Base-by-base conservation (phyloP, 2,888 invertebrate species). In the Heliconius charithonia region DNA sequence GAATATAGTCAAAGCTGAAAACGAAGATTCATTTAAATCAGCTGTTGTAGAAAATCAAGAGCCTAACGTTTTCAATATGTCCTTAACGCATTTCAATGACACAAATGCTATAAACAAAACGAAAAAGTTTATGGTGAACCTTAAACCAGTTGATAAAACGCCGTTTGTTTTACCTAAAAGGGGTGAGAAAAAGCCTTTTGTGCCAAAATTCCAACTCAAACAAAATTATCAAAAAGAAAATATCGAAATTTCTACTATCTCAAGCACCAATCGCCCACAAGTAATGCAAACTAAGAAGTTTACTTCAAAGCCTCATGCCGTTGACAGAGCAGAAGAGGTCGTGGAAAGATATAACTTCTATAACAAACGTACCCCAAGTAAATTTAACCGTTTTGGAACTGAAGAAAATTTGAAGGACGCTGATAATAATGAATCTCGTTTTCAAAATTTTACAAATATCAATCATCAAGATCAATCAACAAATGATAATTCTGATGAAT, bases 221-320 rank as follows among this genome's bases (percentile, higher is more conserved):
- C 4, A 65, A 22, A 27, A 41, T 7, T 27, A 41, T 13, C 25
- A 10, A 4, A 74, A 37, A 22, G 63, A 41, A 62, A 41, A 6
- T 27, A 27, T 27, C 27, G 74, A 37, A 16, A 19, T 25, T 13
- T 27, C 41, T 10, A 16, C 63, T 1, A 62, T 27, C 19, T 37
- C 41, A 9, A 74, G 19, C 63, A 74, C 74, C n/a, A 63, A 63
- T 63, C 74, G 63, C 22, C 74, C 74, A 2, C 62, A 41, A 19
- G 9, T 74, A 25, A 74, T 74, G 74, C 25, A 63, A 25, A 45
- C 74, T 27, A 74, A 63, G 13, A 74, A 74, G 27, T 74, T 63
- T 62, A 74, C 62, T 19, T 27, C 74, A 9, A 63, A 74, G 37
- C 74, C 74, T 27, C 74, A 74, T 41, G 3, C 25, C 25, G 22